A percentile compares a stretch with the other conserved stretches of the same genome.
These are phyloP conservation scores for Phalacrocorax carbo DNA, from an alignment of 2,113 vertebrate species.

Conservation along the genomic window DNA sequence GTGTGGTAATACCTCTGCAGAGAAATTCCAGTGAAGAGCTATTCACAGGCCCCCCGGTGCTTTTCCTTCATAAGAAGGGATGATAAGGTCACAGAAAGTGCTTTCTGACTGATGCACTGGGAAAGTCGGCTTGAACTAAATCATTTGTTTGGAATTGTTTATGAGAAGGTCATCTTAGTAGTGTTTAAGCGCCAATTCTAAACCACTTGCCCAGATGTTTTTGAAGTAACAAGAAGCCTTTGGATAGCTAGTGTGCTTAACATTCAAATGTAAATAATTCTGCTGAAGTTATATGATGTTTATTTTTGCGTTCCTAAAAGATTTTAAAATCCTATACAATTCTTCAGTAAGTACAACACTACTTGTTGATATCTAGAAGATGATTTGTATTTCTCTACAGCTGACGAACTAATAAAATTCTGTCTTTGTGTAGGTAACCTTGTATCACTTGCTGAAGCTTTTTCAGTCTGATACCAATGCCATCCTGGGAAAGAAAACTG, in stretches of 20 bases:
- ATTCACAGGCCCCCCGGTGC: not conserved
- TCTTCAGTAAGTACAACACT: not conserved
- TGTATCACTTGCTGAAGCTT: conserved; percentile 95
- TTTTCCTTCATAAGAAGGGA: not conserved
- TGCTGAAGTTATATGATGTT: not conserved
- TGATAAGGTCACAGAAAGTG: not conserved
- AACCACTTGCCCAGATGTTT: not conserved
- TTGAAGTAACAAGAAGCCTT: not conserved
- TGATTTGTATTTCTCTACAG: not conserved
- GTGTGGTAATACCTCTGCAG: not conserved
- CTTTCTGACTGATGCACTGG: not conserved
- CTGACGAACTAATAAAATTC: not conserved
- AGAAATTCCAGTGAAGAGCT: not conserved
- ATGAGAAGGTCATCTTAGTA: not conserved
- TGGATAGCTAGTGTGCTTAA: not conserved
- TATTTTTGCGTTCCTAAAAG: not conserved
- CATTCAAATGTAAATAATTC: not conserved
- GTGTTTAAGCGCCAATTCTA: not conserved
- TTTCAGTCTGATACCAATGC: conserved; percentile 98
- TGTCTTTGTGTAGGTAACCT: conserved; percentile 83
- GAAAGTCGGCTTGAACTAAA: not conserved
- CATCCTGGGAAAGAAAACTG: conserved; percentile 95
- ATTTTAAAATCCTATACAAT: not conserved
- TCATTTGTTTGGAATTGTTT: not conserved
- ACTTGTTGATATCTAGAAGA: not conserved